These are phyloP conservation scores for Mystacides longicornis DNA, from an alignment of 2,888 invertebrate species.

Conservation along the genomic window DNA sequence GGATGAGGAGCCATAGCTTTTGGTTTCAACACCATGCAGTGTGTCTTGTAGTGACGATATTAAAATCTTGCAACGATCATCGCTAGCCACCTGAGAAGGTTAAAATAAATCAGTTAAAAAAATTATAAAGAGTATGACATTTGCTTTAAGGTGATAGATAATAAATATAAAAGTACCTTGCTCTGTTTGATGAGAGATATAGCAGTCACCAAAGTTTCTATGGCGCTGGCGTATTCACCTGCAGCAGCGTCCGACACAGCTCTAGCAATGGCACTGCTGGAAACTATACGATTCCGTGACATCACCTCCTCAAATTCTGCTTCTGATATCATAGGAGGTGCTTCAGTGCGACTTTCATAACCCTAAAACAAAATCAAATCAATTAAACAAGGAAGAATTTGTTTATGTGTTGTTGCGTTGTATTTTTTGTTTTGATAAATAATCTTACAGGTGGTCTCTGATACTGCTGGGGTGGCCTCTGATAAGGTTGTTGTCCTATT, in stretches of 20 bases:
- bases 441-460: constrained; percentile 24
- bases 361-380: constrained; percentile 3
- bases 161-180: constrained; percentile 47
- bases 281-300: constrained; percentile 94
- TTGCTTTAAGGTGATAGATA: neutral
- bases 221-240: constrained; percentile 96
- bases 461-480: constrained; percentile 29
- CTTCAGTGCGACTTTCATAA: constrained; percentile 28
- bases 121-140: too few relatives aligned
- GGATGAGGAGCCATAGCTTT: constrained; percentile 71
- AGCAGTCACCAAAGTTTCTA: constrained; percentile 97
- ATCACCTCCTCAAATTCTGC: constrained; percentile 98
- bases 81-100: constrained; percentile 66
- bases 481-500: constrained; percentile 37
- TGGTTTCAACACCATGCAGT: constrained; percentile 93
- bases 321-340: constrained; percentile 57
- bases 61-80: constrained; percentile 96
- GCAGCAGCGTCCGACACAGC: constrained; percentile 97
- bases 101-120: too few relatives aligned
- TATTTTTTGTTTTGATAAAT: too few relatives aligned
- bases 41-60: constrained; percentile 96
- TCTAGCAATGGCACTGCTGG: constrained; percentile 92
- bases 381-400: neutral
- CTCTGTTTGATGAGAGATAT: constrained; percentile 98
- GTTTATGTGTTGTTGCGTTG: neutral